Base-by-base conservation (phyloP, 2,888 invertebrate species). In the Cheiracanthium punctorium region DNA sequence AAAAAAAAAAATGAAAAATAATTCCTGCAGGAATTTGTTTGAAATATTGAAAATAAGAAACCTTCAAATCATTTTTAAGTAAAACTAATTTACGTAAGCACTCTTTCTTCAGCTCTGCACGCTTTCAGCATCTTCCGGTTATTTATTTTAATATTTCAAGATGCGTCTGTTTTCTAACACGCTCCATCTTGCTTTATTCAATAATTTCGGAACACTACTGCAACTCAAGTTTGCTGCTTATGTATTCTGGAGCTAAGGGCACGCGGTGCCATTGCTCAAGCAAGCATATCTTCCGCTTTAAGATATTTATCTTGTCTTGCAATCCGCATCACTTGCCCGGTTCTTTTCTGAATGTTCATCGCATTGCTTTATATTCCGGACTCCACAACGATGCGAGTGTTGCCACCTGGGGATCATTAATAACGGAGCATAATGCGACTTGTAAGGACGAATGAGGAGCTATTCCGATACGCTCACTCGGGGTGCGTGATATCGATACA, bases 341-440 rank as follows among this genome's bases (percentile, higher is more conserved):
- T 10, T 48, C 24, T 24, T n/a, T 24, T 24, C 20, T 12, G 24
- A 17, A 24, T 20, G 20, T 29, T 48, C n/a, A 8, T 41, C 20
- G 37, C n/a, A 24, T 70, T 48, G 33, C 64, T 82, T 75, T 69
- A 75, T 65, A 82, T 75, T 82, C 82, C 33, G 24, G 24, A 67
- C 74, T 74, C 74, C 30, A 74, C 43, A 32, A 58, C 82, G 75
- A 75, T 75, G 82, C 70, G 82, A 82, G 70, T 67, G 75, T 75
- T 71, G 75, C 82, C 82, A 75, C 82, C 82, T 82, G 82, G 64
- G 70, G 43, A 75, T 82, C 82, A 82, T 82, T 75, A 82, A 82
- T 75, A 82, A 75, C 64, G 75, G 48, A 70, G 82, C 70, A 75
- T 74, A 82, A 82, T 82, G 82, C 74, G 74, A 30, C 73, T 74